Percentiles rank a stretch among this genome's conserved stretches.
Evolutionary conservation across 2,113 vertebrate genomes (phyloP).

Genomic region (Chelonoidis abingdonii): DNA sequence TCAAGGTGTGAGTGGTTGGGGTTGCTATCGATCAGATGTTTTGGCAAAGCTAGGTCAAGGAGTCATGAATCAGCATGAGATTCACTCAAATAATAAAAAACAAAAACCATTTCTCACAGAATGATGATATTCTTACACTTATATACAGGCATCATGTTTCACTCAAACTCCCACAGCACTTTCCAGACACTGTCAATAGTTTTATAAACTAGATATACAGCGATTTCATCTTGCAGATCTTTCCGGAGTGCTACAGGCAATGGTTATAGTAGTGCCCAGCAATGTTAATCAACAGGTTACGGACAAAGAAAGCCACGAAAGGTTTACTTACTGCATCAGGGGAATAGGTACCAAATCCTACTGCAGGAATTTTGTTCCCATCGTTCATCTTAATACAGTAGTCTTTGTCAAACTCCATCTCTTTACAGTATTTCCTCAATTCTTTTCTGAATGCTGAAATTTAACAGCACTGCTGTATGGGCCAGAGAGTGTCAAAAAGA

Average conservation of each 20-base stretch:
- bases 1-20: not conserved
- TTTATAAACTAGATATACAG: not conserved
- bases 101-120: not conserved
- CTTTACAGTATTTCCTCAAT: not conserved
- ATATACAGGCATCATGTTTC: not conserved
- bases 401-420: conserved; percentile 4
- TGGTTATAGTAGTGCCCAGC: not conserved
- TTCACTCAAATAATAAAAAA: not conserved
- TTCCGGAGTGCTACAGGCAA: not conserved
- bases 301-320: not conserved
- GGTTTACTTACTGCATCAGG: conserved; percentile 11
- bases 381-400: conserved; percentile 6
- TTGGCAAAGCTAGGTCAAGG: not conserved
- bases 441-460: not conserved
- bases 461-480: not conserved
- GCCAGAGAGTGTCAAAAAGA: not conserved
- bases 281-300: not conserved
- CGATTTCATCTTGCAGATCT: not conserved
- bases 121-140: not conserved
- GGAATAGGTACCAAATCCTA: conserved; percentile 38
- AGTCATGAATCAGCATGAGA: not conserved
- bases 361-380: conserved; percentile 29
- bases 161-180: not conserved
- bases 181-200: not conserved
- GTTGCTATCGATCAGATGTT: not conserved